Conservation (phyloP, 2,797 vertebrate species). For the Neomorphus geoffroyi region DNA sequence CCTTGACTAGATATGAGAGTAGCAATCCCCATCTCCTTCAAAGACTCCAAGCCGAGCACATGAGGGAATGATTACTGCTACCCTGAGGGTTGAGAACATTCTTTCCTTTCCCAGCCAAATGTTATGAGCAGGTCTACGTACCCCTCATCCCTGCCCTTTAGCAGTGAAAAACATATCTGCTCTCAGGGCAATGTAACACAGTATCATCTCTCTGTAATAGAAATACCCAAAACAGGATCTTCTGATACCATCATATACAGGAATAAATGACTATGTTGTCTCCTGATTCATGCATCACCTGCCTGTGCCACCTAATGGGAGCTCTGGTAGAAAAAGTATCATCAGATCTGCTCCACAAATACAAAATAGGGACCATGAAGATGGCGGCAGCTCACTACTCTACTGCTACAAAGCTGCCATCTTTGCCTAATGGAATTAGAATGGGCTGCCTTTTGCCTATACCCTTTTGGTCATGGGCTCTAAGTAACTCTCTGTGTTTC, state of each 20-base stretch:
- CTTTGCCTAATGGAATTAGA: neutral
- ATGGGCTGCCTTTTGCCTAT: neutral
- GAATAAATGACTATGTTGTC: neutral
- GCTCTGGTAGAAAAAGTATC: neutral
- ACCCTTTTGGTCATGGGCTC: neutral
- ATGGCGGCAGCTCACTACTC: neutral
- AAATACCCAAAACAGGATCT: neutral
- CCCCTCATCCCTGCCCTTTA: accelerated
- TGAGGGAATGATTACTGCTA: neutral
- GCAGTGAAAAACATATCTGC: neutral
- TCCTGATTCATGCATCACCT: neutral
- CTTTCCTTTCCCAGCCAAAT: neutral
- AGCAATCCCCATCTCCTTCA: neutral
- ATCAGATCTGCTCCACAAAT: neutral
- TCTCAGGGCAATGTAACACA: neutral
- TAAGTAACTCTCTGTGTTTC: neutral
- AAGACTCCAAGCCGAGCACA: neutral
- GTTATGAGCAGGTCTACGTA: neutral
- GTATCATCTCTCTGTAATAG: neutral
- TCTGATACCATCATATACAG: neutral
- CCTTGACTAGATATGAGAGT: neutral
- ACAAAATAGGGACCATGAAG: neutral
- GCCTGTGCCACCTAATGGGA: neutral
- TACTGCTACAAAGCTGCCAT: neutral
- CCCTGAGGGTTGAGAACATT: neutral